Conservation (phyloP, 2,113 vertebrate genomes). For the Vimba vimba region DNA sequence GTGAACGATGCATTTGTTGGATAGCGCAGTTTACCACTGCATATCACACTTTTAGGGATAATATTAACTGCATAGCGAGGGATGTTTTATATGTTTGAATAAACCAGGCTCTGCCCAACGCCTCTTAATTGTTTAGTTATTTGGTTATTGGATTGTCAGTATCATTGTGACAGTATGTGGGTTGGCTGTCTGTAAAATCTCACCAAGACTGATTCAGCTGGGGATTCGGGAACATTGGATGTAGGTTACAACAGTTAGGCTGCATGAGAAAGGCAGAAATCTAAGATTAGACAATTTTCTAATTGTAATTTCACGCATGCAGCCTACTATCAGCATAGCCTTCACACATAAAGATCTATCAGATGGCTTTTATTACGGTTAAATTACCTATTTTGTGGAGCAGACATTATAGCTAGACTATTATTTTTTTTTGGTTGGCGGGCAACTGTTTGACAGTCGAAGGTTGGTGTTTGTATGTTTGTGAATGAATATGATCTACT, state of each 20-base stretch:
- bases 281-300: slow-evolving; percentile 6
- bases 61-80: neutral
- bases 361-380: neutral
- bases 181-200: slow-evolving; percentile 22
- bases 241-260: slow-evolving; percentile 20
- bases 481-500: neutral
- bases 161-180: slow-evolving; percentile 33
- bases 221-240: slow-evolving; percentile 28
- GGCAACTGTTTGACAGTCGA: neutral
- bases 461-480: neutral
- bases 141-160: slow-evolving; percentile 10
- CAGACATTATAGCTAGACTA: neutral
- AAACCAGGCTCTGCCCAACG: neutral
- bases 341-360: neutral
- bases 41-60: slow-evolving; percentile 20
- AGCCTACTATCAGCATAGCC: neutral
- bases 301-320: neutral
- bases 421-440: neutral
- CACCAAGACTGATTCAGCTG: slow-evolving; percentile 10
- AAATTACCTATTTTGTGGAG: neutral
- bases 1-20: slow-evolving; percentile 6
- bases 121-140: neutral
- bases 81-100: neutral
- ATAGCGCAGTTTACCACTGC: slow-evolving; percentile 3
- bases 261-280: slow-evolving; percentile 7